phyloP scores from a whole-genome alignment of 1,140 invertebrate species.

The Neomicropteryx cornuta region DNA sequence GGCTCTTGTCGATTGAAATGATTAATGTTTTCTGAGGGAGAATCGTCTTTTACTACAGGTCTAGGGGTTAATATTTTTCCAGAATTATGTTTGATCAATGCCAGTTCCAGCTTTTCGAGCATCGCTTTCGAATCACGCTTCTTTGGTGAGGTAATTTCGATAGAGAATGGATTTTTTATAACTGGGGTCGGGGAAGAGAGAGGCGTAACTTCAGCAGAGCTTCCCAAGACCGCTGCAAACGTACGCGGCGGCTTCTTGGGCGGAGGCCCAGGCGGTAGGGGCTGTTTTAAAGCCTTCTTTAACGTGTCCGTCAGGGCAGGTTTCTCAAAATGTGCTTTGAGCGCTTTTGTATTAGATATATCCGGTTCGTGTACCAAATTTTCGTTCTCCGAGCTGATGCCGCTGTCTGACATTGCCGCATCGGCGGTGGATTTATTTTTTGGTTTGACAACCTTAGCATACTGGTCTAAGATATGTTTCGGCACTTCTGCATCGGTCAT shows the following conservation, averaged over 20 bases:
- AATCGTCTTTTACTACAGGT: conserved; percentile 11
- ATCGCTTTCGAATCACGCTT: conserved; percentile 43
- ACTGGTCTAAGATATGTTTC: conserved; percentile 35
- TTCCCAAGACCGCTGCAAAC: conserved; percentile 34
- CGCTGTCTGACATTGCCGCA: conserved; percentile 33
- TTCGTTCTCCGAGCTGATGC: conserved; percentile 37
- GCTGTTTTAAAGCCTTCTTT: conserved; percentile 47
- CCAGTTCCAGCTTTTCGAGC: conserved; percentile 47
- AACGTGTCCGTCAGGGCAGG: conserved; percentile 41
- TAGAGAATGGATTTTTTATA: conserved; percentile 9
- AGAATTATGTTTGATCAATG: conserved; percentile 37
- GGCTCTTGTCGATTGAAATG: conserved; percentile 16
- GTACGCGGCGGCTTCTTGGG: conserved; percentile 62
- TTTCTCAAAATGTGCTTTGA: conserved; percentile 24
- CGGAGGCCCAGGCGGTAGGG: conserved; percentile 51
- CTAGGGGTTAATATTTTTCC: conserved; percentile 17
- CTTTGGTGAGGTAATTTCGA: conserved; percentile 19
- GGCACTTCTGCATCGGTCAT: conserved; percentile 30
- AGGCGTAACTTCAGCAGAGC: conserved; percentile 2
- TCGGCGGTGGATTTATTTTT: conserved; percentile 20
- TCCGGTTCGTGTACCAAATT: conserved; percentile 27
- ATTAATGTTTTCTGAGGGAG: conserved; percentile 6
- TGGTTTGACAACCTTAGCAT: conserved; percentile 36
- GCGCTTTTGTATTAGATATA: conserved; percentile 18
- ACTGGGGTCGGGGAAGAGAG: conserved; percentile 13